Evolutionary conservation across 2,888 invertebrate species (phyloP).

Genomic region (Schizotus pectinicornis): DNA sequence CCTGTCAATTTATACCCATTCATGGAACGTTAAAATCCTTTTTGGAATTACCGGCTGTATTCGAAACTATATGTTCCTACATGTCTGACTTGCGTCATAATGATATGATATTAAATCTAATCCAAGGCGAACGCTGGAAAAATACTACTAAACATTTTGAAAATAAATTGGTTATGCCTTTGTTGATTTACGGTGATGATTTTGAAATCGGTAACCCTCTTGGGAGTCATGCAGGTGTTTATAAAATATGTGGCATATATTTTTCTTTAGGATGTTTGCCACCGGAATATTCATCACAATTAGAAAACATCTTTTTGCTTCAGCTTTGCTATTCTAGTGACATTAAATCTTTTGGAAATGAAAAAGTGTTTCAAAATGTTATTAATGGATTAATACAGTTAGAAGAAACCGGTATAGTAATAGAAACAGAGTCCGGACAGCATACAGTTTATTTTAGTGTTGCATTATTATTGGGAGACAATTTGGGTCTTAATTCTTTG

Average conservation of each 20-base stretch:
- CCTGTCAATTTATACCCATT: too few species aligned
- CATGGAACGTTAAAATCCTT: too few species aligned
- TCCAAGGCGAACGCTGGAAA: conserved; percentile 4
- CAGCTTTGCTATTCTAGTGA: conserved; percentile 2
- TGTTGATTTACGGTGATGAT: conserved; percentile 31
- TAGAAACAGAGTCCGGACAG: conserved; percentile 7
- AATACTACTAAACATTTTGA: background rate
- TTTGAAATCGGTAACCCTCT: conserved; percentile 35
- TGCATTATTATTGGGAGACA: conserved; percentile 28
- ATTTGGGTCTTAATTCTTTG: conserved; percentile 24
- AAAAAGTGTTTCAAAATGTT: conserved; percentile 25
- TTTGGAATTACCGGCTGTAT: too few species aligned
- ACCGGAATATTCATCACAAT: conserved; percentile 7
- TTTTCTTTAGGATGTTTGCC: conserved; percentile 31
- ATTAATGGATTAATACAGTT: conserved; percentile 26
- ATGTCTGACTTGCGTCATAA: too few species aligned
- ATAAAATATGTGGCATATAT: conserved; percentile 37
- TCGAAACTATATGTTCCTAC: too few species aligned
- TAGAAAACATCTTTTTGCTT: conserved; percentile 10
- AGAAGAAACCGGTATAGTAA: conserved; percentile 22
- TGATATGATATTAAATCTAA: too few species aligned
- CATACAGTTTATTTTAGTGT: conserved; percentile 21
- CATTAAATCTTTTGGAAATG: conserved; percentile 16
- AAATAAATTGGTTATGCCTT: conserved; percentile 1
- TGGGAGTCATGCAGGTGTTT: conserved; percentile 31